Evolutionary conservation across 2,797 vertebrate species (phyloP).

Genomic region (Cryptoblepharus egeriae): DNA sequence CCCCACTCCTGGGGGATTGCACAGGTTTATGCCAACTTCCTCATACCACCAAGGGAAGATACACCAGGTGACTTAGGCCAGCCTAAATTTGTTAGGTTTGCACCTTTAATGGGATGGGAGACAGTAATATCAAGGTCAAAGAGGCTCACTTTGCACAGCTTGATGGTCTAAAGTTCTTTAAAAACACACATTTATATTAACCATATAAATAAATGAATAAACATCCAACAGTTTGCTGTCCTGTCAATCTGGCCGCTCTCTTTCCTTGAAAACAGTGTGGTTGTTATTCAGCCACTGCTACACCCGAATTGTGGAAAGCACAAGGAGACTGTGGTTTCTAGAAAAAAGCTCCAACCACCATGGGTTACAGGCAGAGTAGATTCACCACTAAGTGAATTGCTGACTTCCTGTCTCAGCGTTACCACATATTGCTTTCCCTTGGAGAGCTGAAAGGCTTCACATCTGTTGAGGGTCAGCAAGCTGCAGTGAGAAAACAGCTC

Average conservation of each 20-base stretch:
- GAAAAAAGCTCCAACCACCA: constrained; percentile 12
- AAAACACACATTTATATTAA: constrained; percentile 20
- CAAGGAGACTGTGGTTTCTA: neutral
- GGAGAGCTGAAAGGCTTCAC: neutral
- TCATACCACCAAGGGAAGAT: no score
- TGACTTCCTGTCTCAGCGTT: neutral
- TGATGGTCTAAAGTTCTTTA: constrained; percentile 24
- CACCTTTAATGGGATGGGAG: neutral
- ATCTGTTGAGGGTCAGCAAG: neutral
- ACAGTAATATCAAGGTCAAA: constrained; percentile 12
- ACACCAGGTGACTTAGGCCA: no score
- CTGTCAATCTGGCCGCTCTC: neutral
- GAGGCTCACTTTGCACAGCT: neutral
- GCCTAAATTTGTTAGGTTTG: no score
- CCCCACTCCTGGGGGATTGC: no score
- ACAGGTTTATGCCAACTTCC: no score
- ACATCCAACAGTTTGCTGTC: neutral
- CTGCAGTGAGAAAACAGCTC: neutral
- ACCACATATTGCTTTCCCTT: constrained; percentile 2
- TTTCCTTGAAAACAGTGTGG: constrained; percentile 6
- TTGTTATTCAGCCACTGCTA: neutral
- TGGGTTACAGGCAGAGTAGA: neutral
- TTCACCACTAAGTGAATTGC: constrained; percentile 20
- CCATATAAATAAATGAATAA: constrained; percentile 24
- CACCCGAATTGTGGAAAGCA: neutral